Base-by-base conservation (phyloP, 1,140 invertebrate genomes). In the Papilio glaucus region DNA sequence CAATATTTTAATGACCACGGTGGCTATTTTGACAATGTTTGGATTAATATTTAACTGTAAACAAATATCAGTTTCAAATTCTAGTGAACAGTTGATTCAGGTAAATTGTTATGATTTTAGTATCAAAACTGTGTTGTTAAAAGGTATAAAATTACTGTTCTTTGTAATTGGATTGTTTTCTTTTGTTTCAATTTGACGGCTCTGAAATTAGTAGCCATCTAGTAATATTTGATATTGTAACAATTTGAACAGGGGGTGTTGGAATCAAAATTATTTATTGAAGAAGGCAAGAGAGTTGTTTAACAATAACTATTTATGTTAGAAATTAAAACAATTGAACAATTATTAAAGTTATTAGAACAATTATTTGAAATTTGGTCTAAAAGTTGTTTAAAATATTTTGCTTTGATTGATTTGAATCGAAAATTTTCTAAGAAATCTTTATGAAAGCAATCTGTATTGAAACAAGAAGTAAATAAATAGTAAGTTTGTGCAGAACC, bases 401-500 rank as follows among this genome's bases (percentile, higher is more conserved):
- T 53, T 69, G 42, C 63, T 42, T 67, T 67, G 63, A 67, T 67
- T 65, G 62, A 24, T 49, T 57, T 24, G 3, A 57, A 26, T 26
- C 1, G 10, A 41, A 53, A 21, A 53, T 33, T 49, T 49, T 33
- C 29, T 33, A 4, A 15, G 42, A 33, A 69, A 26, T 26, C 24
- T 53, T 69, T 15, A 49, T 45, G 29, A 69, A 37, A 69, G 67
- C 42, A 69, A 69, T 29, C 67, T 1, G 13, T 29, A 37, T 49
- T 49, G 24, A 33, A 53, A n/a, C 49, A 68, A 68, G 61, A 65
- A 65, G 65, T 69, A 69, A 69, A n/a, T n/a, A 37, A 38, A 69
- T 53, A 69, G 13, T 69, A 33, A 72, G 67, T 72, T 72, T 72
- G 67, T 69, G 45, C 49, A 49, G 38, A 74, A 70, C 29, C 45